phyloP scores from a whole-genome alignment of 2,113 vertebrate genomes.

The Tachycineta bicolor region DNA sequence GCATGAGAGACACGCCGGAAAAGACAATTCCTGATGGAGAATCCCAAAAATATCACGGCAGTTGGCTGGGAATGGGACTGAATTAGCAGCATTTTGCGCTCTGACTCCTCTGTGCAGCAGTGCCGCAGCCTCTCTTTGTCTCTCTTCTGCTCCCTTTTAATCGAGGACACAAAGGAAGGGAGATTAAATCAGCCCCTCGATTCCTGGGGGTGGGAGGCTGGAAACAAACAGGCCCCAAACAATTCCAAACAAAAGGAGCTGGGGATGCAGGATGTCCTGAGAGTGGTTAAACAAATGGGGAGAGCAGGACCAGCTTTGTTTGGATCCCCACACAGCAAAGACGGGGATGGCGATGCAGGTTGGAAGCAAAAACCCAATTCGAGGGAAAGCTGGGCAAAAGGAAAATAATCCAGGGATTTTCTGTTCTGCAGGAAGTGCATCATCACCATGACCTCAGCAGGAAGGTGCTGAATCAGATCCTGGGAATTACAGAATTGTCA shows the following conservation, averaged over 20 bases:
- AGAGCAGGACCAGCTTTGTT: not conserved
- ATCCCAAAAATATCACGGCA: not conserved
- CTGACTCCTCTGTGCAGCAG: not conserved
- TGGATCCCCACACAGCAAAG: not conserved
- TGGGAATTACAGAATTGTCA: not conserved
- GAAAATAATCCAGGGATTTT: not conserved
- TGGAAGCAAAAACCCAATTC: not conserved
- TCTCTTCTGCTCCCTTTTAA: not conserved
- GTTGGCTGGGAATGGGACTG: not conserved
- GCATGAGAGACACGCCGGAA: not conserved
- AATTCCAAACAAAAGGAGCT: not conserved
- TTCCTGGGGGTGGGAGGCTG: not conserved
- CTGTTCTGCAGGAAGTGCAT: not conserved
- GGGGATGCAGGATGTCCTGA: not conserved
- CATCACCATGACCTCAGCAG: not conserved
- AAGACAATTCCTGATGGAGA: not conserved
- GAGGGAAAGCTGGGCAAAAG: not conserved
- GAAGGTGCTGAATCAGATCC: not conserved
- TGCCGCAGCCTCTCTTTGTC: not conserved
- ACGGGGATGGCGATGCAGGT: rapidly evolving
- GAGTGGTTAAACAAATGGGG: not conserved
- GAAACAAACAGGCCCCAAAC: not conserved
- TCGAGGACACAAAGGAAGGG: not conserved
- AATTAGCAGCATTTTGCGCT: not conserved
- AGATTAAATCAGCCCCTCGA: not conserved